Percentiles rank a stretch among this genome's conserved stretches.
Evolutionary conservation across 2,113 vertebrate species (phyloP).

Genomic region (Plecotus auritus): DNA sequence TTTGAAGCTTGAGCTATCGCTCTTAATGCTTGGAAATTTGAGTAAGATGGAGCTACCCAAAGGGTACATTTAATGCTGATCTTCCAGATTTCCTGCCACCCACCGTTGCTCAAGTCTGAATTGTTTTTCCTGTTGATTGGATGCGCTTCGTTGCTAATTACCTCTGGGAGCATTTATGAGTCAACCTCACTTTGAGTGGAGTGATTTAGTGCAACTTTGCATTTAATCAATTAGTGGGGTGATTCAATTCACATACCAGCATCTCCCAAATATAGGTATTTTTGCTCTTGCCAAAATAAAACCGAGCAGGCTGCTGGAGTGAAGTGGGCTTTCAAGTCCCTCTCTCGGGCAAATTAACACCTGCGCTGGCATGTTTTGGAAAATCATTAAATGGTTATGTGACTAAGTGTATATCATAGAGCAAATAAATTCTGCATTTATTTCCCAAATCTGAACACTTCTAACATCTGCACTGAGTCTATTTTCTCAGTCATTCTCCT

Average conservation of each 20-base stretch:
- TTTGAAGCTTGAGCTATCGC: background rate
- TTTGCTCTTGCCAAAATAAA: constrained; percentile 55
- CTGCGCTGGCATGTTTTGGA: constrained; percentile 32
- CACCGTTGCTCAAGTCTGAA: constrained; percentile 68
- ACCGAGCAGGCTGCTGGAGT: background rate
- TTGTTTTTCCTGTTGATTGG: constrained; percentile 72
- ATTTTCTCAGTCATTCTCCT: background rate
- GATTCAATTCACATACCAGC: constrained; percentile 49
- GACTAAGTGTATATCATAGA: constrained; percentile 27
- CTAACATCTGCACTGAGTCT: background rate
- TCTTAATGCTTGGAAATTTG: constrained; percentile 29
- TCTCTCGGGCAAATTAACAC: constrained; percentile 50
- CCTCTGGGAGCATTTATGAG: constrained; percentile 64
- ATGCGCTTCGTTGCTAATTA: constrained; percentile 58
- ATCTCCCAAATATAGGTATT: constrained; percentile 40
- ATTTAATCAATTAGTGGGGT: constrained; percentile 69
- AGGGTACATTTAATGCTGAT: constrained; percentile 53
- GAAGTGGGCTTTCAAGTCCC: constrained; percentile 23
- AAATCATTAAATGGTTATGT: background rate
- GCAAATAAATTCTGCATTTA: constrained; percentile 28
- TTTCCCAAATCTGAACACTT: background rate
- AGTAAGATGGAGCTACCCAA: constrained; percentile 50
- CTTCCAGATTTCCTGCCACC: constrained; percentile 55
- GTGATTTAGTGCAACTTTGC: constrained; percentile 69
- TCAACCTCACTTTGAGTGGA: constrained; percentile 57